Conservation (phyloP, 2,888 invertebrate species). For the Cyclophora punctaria region DNA sequence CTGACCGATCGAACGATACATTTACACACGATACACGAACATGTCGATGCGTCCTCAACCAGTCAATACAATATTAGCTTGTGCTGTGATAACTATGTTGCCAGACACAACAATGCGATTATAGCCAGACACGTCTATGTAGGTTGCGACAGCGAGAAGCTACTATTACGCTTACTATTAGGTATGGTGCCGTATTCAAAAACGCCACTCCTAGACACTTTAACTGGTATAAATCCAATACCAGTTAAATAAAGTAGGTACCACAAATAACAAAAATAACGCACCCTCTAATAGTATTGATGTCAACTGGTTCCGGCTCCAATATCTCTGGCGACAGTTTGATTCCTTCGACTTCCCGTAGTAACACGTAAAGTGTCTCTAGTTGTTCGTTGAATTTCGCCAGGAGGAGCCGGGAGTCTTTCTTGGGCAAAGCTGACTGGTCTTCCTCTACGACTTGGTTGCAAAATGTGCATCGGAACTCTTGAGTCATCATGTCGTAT, state of each 20-base stretch:
- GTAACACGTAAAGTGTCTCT: slow-evolving; percentile 91
- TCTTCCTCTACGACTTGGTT: slow-evolving; percentile 94
- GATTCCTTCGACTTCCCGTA: slow-evolving; percentile 94
- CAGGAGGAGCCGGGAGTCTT: slow-evolving; percentile 91
- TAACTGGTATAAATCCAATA: too few relatives aligned
- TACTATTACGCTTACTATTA: too few relatives aligned
- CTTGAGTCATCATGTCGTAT: slow-evolving; percentile 87
- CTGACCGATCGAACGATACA: slow-evolving; percentile 24
- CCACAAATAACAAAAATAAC: too few relatives aligned
- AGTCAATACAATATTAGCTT: not conserved
- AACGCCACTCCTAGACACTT: too few relatives aligned
- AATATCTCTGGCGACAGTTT: slow-evolving; percentile 93
- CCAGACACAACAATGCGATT: too few relatives aligned
- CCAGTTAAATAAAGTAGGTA: too few relatives aligned
- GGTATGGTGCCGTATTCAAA: too few relatives aligned
- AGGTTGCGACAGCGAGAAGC: too few relatives aligned
- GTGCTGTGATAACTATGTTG: not conserved
- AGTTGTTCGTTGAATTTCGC: slow-evolving; percentile 96
- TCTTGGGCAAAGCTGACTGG: slow-evolving; percentile 92
- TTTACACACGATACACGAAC: too few relatives aligned
- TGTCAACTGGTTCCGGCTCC: slow-evolving; percentile 95
- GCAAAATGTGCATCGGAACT: slow-evolving; percentile 94
- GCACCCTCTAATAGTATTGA: slow-evolving; percentile 86
- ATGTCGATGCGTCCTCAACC: too few relatives aligned
- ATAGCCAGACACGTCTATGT: too few relatives aligned